Evolutionary conservation across 1,140 invertebrate species (phyloP), one percentile per base, ranked within the genome.

Genomic region (Heliconius eleuchia): DNA sequence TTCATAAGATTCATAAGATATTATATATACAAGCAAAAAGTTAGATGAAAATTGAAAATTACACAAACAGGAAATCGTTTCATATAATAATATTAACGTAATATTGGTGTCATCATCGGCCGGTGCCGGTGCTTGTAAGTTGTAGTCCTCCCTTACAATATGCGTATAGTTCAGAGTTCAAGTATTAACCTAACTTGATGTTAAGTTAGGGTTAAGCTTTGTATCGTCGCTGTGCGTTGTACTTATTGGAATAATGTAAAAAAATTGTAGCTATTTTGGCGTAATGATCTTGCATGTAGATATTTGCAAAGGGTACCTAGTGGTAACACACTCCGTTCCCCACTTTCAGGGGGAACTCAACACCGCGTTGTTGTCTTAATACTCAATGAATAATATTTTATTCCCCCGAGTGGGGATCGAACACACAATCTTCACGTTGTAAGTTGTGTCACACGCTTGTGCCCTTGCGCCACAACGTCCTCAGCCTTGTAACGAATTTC

Each of bases 21-120:
- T 55, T 57, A 57, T 27, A 16, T 66, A 66, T 30, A 11, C 27
- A 66, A 27, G 60, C 11, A 66, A 66, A 30, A 66, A 66, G 9
- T 66, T 11, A 27, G 60, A 66, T 66, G 60, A 66, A 66, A 66
- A 66, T 66, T 66, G 60, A 66, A 66, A 66, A 66, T 66, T 66
- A 66, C 60, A 66, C 13, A 66, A 66, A 66, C 60, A 66, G 60
- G 60, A 66, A 66, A 66, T 66, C 27, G 30, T 66, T 66, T 30
- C 13, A 66, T 30, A 66, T 66, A 66, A 66, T 66, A 30, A 16
- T 66, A 66, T 30, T 27, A 66, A 66, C 60, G 60, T 66, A 66
- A 66, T 27, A 16, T 13, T 39, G 34, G 50, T 76, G 74, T 76
- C 74, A 76, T 76, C 57, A 50, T 30, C 30, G 30, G 55, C 23